A percentile compares a stretch with the other conserved stretches of the same genome.
phyloP scores from a whole-genome alignment of 2,888 invertebrate genomes.

The Sericinus montela region DNA sequence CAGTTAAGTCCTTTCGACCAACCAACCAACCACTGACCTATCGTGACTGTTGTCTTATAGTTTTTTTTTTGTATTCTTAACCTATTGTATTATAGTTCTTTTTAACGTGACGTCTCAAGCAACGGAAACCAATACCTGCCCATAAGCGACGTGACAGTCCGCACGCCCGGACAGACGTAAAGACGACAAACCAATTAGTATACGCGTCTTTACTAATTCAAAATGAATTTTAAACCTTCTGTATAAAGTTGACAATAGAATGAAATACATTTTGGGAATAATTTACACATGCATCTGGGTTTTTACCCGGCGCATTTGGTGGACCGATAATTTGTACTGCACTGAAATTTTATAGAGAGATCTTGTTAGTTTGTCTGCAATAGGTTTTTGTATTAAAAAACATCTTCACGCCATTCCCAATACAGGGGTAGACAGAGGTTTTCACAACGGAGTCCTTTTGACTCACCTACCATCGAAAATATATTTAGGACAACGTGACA shows the following conservation, averaged over 20 bases:
- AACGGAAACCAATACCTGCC: not conserved
- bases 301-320: not conserved
- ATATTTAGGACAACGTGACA: too few species aligned
- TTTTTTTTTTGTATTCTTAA: too few species aligned
- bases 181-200: conserved; percentile 6
- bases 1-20: too few species aligned
- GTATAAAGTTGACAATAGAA: not conserved
- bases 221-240: not conserved
- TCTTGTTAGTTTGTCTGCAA: not conserved
- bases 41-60: too few species aligned
- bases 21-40: too few species aligned
- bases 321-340: not conserved
- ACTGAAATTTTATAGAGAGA: not conserved
- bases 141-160: conserved; percentile 10
- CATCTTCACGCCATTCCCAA: too few species aligned
- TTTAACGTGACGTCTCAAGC: not conserved
- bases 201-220: not conserved
- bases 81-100: too few species aligned
- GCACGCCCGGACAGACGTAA: conserved; percentile 9
- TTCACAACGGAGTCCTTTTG: too few species aligned
- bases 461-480: too few species aligned
- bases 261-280: not conserved
- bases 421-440: too few species aligned
- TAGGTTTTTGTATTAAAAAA: not conserved
- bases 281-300: not conserved